Base-by-base conservation (phyloP, 2,113 vertebrate species). In the Podarcis muralis region DNA sequence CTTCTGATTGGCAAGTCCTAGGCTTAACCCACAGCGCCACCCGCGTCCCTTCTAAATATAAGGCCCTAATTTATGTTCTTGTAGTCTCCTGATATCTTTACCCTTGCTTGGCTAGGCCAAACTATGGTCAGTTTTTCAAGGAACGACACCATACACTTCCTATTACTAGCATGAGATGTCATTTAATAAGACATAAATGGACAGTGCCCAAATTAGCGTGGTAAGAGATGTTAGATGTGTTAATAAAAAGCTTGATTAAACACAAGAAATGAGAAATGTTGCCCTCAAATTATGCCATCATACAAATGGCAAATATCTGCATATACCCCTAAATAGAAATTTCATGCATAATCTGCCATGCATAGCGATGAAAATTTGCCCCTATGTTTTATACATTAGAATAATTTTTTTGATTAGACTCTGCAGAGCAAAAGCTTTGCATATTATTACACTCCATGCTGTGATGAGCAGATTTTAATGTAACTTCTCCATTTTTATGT, bases 231-330 rank as follows among this genome's bases (percentile, higher is more conserved):
- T 84, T 88, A 88, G 65, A 87, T 3, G 69, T 72, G 74, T 74
- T 88, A 88, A 90, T 92, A 91, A 92, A 94, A 92, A 91, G 37
- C 1, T 0, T 75, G 82, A 37, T 91, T 85, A 93, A 85, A 72
- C 90, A 82, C 23, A 90, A 91, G 90, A 83, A 82, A 82, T 84
- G n/a, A 93, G 84, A 93, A 95, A 81, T n/a, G 37, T 81, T 87
- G n/a, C 1, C 81, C 72, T 92, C 91, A 94, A 93, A 91, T 91
- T 91, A 85, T 81, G 12, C 57, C 66, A 85, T 89, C 37, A 87
- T 90, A 92, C 90, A 90, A 93, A 84, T 93, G 88, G 88, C 74
- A 95, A 91, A 93, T 89, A 84, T 40, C 65, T 91, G 35, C 87
- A 93, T 88, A 65, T 83, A 71, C 85, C 40, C 53, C 1, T 78